These are phyloP conservation scores for Nipponia nippon DNA, from an alignment of 2,113 vertebrate genomes.

Conservation along the genomic window DNA sequence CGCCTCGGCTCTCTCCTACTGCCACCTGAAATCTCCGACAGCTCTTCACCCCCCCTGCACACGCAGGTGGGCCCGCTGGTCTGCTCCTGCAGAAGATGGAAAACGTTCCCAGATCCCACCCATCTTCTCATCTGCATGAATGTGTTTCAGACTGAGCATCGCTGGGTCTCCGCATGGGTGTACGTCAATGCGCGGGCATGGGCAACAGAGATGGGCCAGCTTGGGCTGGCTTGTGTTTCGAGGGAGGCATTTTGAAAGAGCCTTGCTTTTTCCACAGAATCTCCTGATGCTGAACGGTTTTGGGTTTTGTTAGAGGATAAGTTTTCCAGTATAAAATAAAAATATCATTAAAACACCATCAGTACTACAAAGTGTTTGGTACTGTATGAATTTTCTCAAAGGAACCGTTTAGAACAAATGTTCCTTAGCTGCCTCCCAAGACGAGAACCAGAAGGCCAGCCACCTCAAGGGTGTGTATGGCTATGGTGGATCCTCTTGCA, in stretches of 20 bases:
- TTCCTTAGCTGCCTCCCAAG: no score
- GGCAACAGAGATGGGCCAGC: not conserved
- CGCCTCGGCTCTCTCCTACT: not conserved
- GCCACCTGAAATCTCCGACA: not conserved
- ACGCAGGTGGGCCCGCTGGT: fast-evolving
- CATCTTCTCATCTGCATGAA: not conserved
- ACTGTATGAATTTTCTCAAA: not conserved
- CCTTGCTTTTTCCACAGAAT: not conserved
- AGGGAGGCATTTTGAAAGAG: not conserved
- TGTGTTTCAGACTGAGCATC: not conserved
- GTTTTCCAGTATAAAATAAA: not conserved
- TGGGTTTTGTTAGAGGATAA: not conserved
- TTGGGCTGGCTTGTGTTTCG: not conserved
- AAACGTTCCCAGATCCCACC: not conserved
- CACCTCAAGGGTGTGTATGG: no score
- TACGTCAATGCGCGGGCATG: not conserved
- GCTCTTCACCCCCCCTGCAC: not conserved
- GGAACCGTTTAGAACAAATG: not conserved
- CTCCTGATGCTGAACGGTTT: not conserved
- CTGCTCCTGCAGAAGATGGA: fast-evolving
- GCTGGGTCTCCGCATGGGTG: not conserved
- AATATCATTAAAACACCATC: not conserved
- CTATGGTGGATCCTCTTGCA: no score
- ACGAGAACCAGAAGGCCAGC: no score
- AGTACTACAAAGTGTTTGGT: not conserved